Evolutionary conservation across 2,113 vertebrate species (phyloP).

Genomic region (Emydura subglobosa): DNA sequence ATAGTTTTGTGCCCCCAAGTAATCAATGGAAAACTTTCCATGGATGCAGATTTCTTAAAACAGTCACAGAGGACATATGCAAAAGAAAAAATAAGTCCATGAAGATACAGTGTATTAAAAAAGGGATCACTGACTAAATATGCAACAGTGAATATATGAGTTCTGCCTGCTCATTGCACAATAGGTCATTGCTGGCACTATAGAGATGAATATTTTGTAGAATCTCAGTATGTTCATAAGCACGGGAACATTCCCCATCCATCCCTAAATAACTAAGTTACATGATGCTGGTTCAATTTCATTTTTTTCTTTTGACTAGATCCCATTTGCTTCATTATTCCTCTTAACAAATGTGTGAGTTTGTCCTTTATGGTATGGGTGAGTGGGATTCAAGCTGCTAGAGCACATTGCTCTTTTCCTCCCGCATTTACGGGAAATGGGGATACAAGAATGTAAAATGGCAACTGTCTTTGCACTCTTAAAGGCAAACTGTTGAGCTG

Average conservation of each 20-base stretch:
- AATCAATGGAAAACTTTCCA: neutral
- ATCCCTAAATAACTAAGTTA: neutral
- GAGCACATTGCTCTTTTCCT: neutral
- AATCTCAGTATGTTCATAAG: neutral
- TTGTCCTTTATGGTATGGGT: neutral
- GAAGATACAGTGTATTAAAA: neutral
- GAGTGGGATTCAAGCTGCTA: neutral
- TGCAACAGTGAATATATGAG: neutral
- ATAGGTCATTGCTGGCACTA: neutral
- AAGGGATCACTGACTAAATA: neutral
- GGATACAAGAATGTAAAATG: neutral
- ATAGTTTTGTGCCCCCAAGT: neutral
- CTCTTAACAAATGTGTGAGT: neutral
- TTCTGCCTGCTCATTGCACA: neutral
- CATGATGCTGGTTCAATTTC: neutral
- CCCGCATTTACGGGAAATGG: neutral
- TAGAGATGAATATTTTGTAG: neutral
- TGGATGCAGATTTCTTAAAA: neutral
- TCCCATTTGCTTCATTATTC: neutral
- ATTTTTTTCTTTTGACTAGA: neutral
- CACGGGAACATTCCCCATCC: neutral
- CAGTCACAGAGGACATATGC: neutral
- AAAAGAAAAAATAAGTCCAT: neutral
- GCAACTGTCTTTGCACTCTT: neutral
- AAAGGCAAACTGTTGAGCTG: neutral